Conservation (phyloP, 2,888 invertebrate species). For the Nebria salina region DNA sequence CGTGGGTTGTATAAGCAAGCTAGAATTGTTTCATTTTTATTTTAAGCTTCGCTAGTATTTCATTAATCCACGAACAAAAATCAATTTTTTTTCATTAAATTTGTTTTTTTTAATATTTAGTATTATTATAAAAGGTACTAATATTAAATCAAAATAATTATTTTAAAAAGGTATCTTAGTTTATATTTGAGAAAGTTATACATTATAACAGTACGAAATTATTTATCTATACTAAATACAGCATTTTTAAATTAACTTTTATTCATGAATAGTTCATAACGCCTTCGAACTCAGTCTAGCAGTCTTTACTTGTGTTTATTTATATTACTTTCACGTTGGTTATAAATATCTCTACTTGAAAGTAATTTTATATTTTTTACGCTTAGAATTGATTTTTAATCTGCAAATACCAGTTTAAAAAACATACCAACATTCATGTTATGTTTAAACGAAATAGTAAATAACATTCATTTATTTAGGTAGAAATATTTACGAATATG, state of each 20-base stretch:
- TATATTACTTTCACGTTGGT: not conserved
- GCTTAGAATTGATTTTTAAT: not conserved
- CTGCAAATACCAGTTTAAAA: not conserved
- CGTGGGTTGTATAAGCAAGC: not conserved
- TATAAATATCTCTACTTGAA: not conserved
- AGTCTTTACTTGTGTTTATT: not conserved
- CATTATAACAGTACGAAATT: no score
- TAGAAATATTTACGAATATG: no score
- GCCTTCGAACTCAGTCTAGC: not conserved
- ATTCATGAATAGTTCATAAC: not conserved
- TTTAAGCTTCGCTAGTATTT: not conserved
- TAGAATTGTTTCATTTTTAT: not conserved
- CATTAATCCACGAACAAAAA: no score
- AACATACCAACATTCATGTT: no score
- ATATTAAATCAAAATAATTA: no score
- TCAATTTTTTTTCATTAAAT: no score
- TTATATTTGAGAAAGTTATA: no score
- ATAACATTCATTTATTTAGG: no score
- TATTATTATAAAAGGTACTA: no score
- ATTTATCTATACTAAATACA: not conserved
- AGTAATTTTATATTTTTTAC: not conserved
- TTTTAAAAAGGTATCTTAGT: no score
- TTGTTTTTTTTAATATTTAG: no score
- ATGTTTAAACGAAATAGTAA: no score
- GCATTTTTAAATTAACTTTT: not conserved